These are phyloP conservation scores for Clanis bilineata DNA, from an alignment of 2,888 invertebrate genomes.

Conservation along the genomic window DNA sequence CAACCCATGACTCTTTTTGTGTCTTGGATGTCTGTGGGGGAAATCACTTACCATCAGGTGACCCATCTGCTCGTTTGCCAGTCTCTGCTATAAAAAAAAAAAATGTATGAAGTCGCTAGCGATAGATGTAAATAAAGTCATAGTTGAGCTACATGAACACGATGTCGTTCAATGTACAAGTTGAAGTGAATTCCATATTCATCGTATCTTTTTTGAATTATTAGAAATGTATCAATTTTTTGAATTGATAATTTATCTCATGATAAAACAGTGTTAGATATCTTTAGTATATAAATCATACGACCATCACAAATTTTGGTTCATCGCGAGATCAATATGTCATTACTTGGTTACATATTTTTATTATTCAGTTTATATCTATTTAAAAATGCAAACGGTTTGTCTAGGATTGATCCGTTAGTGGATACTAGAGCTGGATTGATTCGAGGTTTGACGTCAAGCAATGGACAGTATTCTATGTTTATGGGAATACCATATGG, in stretches of 20 bases:
- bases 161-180: too few relatives aligned
- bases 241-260: neutral
- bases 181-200: too few relatives aligned
- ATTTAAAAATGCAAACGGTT: constrained; percentile 16
- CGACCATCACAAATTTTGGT: neutral
- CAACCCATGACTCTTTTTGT: too few relatives aligned
- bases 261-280: neutral
- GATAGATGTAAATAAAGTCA: too few relatives aligned
- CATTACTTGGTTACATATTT: constrained; percentile 19
- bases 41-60: too few relatives aligned
- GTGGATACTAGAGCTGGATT: constrained; percentile 43
- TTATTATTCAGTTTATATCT: constrained; percentile 14
- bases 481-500: constrained; percentile 57
- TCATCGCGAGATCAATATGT: constrained; percentile 21
- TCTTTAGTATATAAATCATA: neutral
- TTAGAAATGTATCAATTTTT: too few relatives aligned
- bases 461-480: constrained; percentile 49
- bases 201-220: too few relatives aligned
- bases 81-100: too few relatives aligned
- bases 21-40: too few relatives aligned
- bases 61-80: too few relatives aligned
- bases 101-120: too few relatives aligned
- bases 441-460: constrained; percentile 41
- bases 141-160: too few relatives aligned
- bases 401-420: constrained; percentile 35